These are phyloP conservation scores for Loris lydekkerianus DNA, from an alignment of 2,797 vertebrate species.

Conservation along the genomic window DNA sequence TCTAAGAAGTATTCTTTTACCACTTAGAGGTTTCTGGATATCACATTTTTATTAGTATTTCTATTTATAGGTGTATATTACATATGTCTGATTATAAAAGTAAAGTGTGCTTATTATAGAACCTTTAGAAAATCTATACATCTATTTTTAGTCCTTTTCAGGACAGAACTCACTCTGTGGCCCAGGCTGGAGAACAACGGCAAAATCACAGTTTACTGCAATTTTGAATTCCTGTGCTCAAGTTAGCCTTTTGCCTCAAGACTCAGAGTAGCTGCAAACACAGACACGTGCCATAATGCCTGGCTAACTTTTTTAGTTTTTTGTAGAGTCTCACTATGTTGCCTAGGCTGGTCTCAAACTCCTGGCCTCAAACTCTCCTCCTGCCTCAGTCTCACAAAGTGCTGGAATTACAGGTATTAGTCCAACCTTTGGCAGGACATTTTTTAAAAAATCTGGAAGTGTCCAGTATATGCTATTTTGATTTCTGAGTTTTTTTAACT, in stretches of 20 bases:
- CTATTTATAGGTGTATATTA: neutral
- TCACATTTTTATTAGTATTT: constrained; percentile 59
- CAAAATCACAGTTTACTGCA: neutral
- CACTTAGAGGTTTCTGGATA: constrained; percentile 1
- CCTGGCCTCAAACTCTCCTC: neutral
- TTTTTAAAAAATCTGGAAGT: constrained; percentile 42
- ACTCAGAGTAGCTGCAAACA: neutral
- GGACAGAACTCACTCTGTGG: neutral
- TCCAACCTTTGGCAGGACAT: neutral
- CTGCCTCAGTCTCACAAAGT: neutral
- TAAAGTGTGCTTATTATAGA: constrained; percentile 45
- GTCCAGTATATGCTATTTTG: neutral
- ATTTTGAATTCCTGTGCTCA: neutral
- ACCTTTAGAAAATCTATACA: neutral
- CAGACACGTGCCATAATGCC: neutral
- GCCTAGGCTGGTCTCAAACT: neutral
- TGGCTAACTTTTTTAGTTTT: neutral
- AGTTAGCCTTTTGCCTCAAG: neutral
- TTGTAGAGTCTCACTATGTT: neutral
- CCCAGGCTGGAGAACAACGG: neutral
- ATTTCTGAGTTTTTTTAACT: constrained; percentile 1
- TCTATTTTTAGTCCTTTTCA: constrained; percentile 46
- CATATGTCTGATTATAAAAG: constrained; percentile 40
- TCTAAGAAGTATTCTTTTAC: constrained; percentile 35
- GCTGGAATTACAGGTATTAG: neutral